phyloP scores from a whole-genome alignment of 2,797 vertebrate species.

The Buphagus erythrorhynchus region DNA sequence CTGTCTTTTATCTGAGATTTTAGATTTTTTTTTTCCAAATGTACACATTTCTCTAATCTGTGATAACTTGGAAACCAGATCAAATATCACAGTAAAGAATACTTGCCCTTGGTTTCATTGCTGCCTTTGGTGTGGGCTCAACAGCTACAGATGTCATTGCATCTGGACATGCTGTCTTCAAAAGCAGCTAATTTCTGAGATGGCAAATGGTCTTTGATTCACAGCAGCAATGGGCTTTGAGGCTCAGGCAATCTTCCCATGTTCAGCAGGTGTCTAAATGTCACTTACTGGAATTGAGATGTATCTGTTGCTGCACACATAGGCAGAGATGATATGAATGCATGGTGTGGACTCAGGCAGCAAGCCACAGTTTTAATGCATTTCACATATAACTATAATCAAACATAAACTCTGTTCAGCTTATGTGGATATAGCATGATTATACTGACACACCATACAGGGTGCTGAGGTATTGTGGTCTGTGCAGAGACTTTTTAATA shows the following conservation, averaged over 20 bases:
- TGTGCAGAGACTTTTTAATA: background rate
- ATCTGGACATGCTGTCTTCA: background rate
- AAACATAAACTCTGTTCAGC: background rate
- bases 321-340: background rate
- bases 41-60: background rate
- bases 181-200: background rate
- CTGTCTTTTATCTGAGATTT: background rate
- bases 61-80: background rate
- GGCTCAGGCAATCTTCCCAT: background rate
- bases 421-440: background rate
- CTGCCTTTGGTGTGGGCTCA: background rate
- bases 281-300: background rate
- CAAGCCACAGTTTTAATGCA: background rate
- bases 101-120: background rate
- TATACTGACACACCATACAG: background rate
- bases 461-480: background rate
- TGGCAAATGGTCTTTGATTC: background rate
- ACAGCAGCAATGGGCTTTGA: background rate
- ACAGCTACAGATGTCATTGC: background rate
- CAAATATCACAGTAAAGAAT: background rate
- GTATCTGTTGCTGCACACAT: background rate
- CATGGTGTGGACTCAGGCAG: background rate
- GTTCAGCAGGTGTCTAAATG: background rate
- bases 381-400: background rate
- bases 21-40: background rate